Conservation (phyloP, 2,888 invertebrate genomes). For the Epirrhoe tristata region DNA sequence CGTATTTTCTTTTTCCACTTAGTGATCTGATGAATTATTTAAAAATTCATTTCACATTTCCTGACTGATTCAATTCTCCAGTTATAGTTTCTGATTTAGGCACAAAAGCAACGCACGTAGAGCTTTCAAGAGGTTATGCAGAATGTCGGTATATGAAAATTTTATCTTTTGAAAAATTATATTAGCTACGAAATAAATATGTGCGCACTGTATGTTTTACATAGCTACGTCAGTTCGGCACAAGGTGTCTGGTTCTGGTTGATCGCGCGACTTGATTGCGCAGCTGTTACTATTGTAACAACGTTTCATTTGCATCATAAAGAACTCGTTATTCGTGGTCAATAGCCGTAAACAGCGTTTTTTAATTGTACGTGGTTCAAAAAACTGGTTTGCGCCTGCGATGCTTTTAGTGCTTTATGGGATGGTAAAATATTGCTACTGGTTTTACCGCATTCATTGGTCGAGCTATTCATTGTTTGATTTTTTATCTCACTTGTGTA, state of each 20-base stretch:
- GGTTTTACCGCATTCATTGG: slow-evolving; percentile 1
- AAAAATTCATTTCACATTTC: background rate
- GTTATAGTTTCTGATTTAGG: background rate
- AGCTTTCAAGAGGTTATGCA: background rate
- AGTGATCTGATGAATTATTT: background rate
- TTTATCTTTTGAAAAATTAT: background rate
- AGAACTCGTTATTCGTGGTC: slow-evolving; percentile 34
- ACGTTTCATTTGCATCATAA: slow-evolving; percentile 37
- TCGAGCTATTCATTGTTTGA: background rate
- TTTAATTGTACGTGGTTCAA: slow-evolving; percentile 26
- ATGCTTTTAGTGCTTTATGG: slow-evolving; percentile 5
- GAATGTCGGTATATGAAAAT: background rate
- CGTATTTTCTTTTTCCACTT: background rate
- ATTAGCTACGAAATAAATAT: too few relatives aligned
- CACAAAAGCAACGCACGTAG: background rate
- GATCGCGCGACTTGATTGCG: slow-evolving; percentile 40
- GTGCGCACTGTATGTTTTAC: slow-evolving; percentile 2
- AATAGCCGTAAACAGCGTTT: slow-evolving; percentile 29
- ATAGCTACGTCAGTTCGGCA: slow-evolving; percentile 8
- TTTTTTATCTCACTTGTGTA: background rate
- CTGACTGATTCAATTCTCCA: background rate
- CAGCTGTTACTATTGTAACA: slow-evolving; percentile 39
- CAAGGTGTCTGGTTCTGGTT: slow-evolving; percentile 42
- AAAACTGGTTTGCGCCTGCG: slow-evolving; percentile 2
- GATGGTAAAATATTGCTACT: slow-evolving; percentile 9